A percentile compares a stretch with the other conserved stretches of the same genome.
Conservation (phyloP, 1,140 invertebrate genomes). For the Dufourea novaeangliae region DNA sequence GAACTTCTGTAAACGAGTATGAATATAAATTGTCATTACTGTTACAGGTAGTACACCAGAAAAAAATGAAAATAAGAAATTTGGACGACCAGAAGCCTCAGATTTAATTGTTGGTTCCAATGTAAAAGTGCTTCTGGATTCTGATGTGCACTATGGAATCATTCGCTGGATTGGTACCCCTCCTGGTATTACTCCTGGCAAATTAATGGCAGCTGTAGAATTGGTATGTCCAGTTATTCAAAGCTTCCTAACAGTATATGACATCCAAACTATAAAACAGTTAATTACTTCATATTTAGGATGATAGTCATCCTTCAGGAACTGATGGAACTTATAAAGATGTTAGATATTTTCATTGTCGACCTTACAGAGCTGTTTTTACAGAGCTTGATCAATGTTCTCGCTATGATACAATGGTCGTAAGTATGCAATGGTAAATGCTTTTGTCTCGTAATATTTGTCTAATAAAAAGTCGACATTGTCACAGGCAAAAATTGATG, state of each 20-base stretch:
- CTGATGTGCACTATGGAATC: conserved; percentile 87
- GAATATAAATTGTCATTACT: conserved; percentile 10
- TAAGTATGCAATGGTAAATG: conserved; percentile 75
- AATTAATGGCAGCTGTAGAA: conserved; percentile 86
- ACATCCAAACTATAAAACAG: background rate
- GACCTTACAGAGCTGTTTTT: conserved; percentile 88
- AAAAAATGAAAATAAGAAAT: conserved; percentile 75
- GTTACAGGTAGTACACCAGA: conserved; percentile 69
- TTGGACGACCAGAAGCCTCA: conserved; percentile 71
- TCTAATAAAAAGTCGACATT: conserved; percentile 65
- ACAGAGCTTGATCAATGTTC: conserved; percentile 89
- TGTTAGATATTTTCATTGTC: conserved; percentile 87
- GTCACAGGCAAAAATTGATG: conserved; percentile 61
- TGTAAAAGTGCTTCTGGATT: conserved; percentile 86
- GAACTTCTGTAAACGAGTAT: background rate
- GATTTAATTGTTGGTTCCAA: conserved; percentile 88
- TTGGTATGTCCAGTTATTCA: conserved; percentile 81
- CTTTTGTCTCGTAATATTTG: conserved; percentile 66
- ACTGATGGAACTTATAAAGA: conserved; percentile 91
- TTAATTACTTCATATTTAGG: conserved; percentile 77
- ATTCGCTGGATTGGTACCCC: conserved; percentile 92
- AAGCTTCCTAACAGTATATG: background rate
- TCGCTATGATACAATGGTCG: conserved; percentile 89
- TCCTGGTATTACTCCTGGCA: conserved; percentile 76
- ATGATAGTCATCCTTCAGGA: conserved; percentile 82